Percentiles rank a stretch among this genome's conserved stretches.
These are phyloP conservation scores for Genyomyrus donnyi DNA, from an alignment of 2,113 vertebrate species.

Conservation along the genomic window DNA sequence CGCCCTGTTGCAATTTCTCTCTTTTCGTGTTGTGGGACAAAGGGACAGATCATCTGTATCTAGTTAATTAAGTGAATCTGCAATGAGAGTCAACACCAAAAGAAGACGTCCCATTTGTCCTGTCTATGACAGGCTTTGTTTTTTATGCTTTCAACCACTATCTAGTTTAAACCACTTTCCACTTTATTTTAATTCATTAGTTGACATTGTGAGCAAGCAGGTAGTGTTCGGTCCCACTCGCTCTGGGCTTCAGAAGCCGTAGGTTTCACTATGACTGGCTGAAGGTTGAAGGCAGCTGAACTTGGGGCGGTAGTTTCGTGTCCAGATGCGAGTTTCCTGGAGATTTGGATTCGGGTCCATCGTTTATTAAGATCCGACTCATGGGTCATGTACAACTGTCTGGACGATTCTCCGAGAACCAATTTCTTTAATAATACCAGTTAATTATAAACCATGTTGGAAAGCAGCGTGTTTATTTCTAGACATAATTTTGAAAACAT, in stretches of 20 bases:
- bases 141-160: neutral
- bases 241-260: neutral
- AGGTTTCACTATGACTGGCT: neutral
- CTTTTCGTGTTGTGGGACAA: neutral
- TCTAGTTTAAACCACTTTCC: neutral
- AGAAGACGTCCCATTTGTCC: neutral
- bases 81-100: neutral
- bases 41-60: neutral
- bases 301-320: no score
- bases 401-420: neutral
- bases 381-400: neutral
- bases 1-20: neutral
- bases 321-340: no score
- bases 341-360: neutral
- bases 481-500: neutral
- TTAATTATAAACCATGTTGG: neutral
- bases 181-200: neutral
- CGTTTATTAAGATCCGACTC: neutral
- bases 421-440: neutral
- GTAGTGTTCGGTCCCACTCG: neutral
- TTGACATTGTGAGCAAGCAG: neutral
- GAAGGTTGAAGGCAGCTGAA: neutral
- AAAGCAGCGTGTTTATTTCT: neutral
- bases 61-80: neutral
- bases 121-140: neutral